Base-by-base conservation (phyloP, 2,797 vertebrate species). In the Silurus aristotelis region DNA sequence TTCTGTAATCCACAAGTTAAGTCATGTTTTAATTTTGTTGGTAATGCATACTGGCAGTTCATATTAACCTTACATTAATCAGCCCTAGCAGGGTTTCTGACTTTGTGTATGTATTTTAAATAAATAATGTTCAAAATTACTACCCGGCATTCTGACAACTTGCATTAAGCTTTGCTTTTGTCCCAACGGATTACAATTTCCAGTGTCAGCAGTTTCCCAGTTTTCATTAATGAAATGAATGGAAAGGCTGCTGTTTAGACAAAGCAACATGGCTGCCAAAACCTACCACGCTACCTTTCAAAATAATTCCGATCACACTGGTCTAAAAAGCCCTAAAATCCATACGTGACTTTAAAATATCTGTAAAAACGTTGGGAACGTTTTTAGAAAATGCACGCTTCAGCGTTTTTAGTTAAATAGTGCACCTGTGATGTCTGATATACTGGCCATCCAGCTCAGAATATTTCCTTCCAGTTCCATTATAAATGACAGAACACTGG, bases 371-470 rank as follows among this genome's bases (percentile, higher is more conserved):
- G 75, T 38, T 67, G 10, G 60, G 15, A 76, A 67, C 46, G 5
- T 80, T 70, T 84, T 79, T 9, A 79, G 31, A 43, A 38, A 79
- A 84, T 27, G 55, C 5, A 2, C 3, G 25, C 17, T 3, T 80
- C 46, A 67, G 79, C 79, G 52, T 15, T 52, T 80, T 67, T 31
- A 3, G 15, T 67, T 80, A 46, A 80, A 80, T 80, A 20, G 63
- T 13, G 25, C 63, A 84, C 31, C 83, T 84, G 75, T 60, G 31
- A 81, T 56, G 79, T 56, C 13, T 27, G 63, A 67, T 67, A 52
- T 31, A 55, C 19, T 46, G 76, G 55, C 15, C 76, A 71, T 79
- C 77, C 31, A 7, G 43, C 55, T 79, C 55, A 22, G n/a, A 72
- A 56, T 55, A 80, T 52, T 80, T 80, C 63, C 63, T 55, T 80